These are phyloP conservation scores for Berghia stephanieae DNA, from an alignment of 1,140 invertebrate species.

Conservation along the genomic window DNA sequence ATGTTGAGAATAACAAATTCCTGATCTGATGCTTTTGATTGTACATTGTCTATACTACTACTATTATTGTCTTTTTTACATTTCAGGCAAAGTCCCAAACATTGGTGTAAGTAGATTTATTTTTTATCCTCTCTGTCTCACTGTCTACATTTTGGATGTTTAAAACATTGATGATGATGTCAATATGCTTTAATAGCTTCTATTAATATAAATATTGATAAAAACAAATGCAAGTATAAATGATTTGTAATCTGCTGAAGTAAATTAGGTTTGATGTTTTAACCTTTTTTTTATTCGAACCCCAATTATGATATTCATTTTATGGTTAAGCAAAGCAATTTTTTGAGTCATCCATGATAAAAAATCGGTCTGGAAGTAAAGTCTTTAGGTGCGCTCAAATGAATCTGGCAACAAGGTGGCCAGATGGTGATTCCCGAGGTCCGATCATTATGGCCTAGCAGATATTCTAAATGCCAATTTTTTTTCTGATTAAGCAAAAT, in stretches of 20 bases:
- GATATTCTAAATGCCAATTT: too few relatives aligned
- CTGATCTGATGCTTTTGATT: too few relatives aligned
- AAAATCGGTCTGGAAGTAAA: too few relatives aligned
- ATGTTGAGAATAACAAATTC: too few relatives aligned
- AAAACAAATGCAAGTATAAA: background rate
- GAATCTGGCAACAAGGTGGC: too few relatives aligned
- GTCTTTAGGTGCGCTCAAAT: too few relatives aligned
- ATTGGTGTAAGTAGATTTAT: conserved; percentile 40
- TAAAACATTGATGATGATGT: conserved; percentile 3
- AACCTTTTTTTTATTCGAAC: background rate
- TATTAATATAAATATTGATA: background rate
- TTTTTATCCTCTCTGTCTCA: background rate
- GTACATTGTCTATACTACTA: conserved; percentile 15
- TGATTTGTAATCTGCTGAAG: background rate
- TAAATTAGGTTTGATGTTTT: background rate
- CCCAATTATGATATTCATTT: too few relatives aligned
- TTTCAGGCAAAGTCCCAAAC: conserved; percentile 49
- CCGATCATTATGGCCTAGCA: too few relatives aligned
- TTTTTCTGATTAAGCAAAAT: too few relatives aligned
- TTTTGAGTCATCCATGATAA: too few relatives aligned
- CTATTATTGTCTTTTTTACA: conserved; percentile 31
- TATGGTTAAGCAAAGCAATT: too few relatives aligned
- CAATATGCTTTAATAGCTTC: background rate
- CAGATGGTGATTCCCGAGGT: too few relatives aligned
- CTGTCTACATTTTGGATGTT: background rate